Evolutionary conservation across 1,140 invertebrate species (phyloP), one percentile per base, ranked within the genome.

Genomic region (Homalodisca vitripennis): DNA sequence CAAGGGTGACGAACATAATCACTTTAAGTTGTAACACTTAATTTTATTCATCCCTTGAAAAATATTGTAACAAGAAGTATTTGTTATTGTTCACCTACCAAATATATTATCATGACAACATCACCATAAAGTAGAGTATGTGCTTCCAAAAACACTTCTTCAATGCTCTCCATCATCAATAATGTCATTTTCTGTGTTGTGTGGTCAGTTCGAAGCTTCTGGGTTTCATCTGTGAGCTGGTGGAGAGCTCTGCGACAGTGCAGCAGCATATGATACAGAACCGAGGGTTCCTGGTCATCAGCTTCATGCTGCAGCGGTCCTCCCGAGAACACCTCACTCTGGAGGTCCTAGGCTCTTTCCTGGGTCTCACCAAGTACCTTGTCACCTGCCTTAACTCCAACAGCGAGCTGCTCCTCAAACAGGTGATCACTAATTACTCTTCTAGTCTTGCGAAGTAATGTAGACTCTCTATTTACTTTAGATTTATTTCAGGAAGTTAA

Each of bases 251-350:
- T 71, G 89, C 93, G 76, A 98, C 94, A 17, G 95, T 99, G 68
- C 98, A 99, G 78, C 97, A 99, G 78, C 98, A 99, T 78, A 96
- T 99, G 91, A 92, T 98, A 79, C 97, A 98, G 82, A 98, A 95
- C 78, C 85, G 96, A 75, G 97, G 97, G 48, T 99, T 99, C 82
- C 86, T 99, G 72, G 96, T 99, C 51, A 98, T 99, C 78, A 97
- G 96, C 73, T 96, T 95, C 79, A 93, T 98, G 86, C 85, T 99
- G 70, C 95, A 98, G 79, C 89, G 95, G 78, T 93, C 94, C 24
- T 95, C 91, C 32, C 85, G 95, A 73, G 93, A 98, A 76, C 96
- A 98, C 82, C 85, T 99, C 1, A 98, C 94, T 0, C 88, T 93
- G 41, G 93, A 97, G 77, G 95, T 98, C 29, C 85, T 98, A 6